Conservation (phyloP, 1,140 invertebrate genomes). For the Drosophila setifemur region DNA sequence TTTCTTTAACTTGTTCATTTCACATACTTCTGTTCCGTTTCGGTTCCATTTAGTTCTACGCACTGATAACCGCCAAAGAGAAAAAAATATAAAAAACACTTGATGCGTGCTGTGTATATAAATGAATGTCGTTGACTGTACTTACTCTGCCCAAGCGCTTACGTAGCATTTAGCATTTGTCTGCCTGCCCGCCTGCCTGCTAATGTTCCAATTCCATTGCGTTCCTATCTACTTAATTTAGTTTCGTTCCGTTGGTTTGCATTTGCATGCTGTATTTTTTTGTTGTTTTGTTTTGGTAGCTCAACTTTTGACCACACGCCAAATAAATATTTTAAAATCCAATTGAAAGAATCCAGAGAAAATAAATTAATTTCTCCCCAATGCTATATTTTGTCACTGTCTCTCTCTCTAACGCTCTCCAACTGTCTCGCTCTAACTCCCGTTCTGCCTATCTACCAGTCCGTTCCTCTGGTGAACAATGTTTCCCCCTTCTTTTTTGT, state of each 20-base stretch:
- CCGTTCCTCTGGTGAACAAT: constrained; percentile 12
- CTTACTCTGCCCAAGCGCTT: constrained; percentile 13
- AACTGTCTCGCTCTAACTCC: constrained; percentile 10
- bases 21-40: neutral
- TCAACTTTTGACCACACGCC: constrained; percentile 7
- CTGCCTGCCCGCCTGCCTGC: constrained; percentile 33
- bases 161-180: constrained; percentile 45
- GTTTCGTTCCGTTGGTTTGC: constrained; percentile 23
- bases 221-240: constrained; percentile 21
- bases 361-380: neutral
- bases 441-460: constrained; percentile 6
- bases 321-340: constrained; percentile 1
- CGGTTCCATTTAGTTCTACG: constrained; percentile 8
- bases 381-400: constrained; percentile 16
- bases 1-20: constrained; percentile 38
- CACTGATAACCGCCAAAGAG: constrained; percentile 1
- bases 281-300: constrained; percentile 15
- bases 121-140: constrained; percentile 20
- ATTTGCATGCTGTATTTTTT: constrained; percentile 18
- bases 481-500: constrained; percentile 11
- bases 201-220: constrained; percentile 13
- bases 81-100: neutral
- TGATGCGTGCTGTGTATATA: constrained; percentile 27
- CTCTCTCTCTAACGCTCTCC: constrained; percentile 19
- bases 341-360: constrained; percentile 6